Conservation (phyloP, 2,888 invertebrate genomes). For the Drosophila greeni region DNA sequence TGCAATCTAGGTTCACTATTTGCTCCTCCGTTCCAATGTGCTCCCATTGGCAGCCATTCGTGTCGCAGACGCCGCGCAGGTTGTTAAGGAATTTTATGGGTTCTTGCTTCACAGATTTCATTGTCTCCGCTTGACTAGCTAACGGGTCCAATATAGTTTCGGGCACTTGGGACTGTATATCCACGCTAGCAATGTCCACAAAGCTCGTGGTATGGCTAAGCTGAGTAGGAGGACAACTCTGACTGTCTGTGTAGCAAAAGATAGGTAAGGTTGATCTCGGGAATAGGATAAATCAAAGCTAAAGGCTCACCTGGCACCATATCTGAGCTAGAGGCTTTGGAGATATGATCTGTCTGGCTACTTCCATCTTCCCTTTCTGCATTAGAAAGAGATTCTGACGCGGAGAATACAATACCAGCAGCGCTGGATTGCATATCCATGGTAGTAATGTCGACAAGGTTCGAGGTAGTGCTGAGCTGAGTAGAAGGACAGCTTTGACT, state of each 20-base stretch:
- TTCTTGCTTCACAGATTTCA: slow-evolving; percentile 31
- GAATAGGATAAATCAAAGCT: accelerated
- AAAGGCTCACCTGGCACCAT: slow-evolving; percentile 1
- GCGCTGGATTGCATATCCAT: no score
- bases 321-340: background rate
- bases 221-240: slow-evolving; percentile 43
- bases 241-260: background rate
- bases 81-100: slow-evolving; percentile 43
- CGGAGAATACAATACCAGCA: no score
- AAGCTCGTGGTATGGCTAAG: slow-evolving; percentile 29
- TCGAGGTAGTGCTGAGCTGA: slow-evolving; percentile 14
- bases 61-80: slow-evolving; percentile 35
- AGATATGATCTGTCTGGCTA: background rate
- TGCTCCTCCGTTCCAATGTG: slow-evolving; percentile 35
- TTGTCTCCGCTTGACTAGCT: background rate
- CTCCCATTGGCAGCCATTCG: slow-evolving; percentile 42
- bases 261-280: accelerated
- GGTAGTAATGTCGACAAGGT: no score
- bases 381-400: background rate
- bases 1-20: slow-evolving; percentile 43
- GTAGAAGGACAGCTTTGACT: slow-evolving; percentile 38
- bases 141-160: background rate
- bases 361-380: background rate
- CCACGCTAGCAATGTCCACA: slow-evolving; percentile 36
- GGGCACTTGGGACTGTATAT: background rate